Percentiles rank a stretch among this genome's conserved stretches.
Conservation (phyloP, 2,113 vertebrate species). For the Daubentonia madagascariensis region DNA sequence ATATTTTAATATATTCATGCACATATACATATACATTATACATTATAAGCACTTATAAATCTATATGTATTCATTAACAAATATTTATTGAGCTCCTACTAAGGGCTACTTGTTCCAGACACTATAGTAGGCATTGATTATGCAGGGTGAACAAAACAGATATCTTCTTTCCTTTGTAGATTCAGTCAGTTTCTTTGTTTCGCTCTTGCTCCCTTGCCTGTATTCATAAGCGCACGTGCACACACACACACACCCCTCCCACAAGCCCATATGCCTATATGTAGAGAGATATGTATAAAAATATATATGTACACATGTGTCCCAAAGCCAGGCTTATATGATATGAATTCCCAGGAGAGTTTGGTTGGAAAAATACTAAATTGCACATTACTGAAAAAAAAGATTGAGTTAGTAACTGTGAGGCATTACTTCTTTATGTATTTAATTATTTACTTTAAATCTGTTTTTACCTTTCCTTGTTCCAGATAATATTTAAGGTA, state of each 20-base stretch:
- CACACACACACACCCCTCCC: not conserved
- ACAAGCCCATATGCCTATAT: not conserved
- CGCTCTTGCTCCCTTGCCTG: not conserved
- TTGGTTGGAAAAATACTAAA: not conserved
- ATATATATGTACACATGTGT: not conserved
- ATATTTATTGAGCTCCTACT: not conserved
- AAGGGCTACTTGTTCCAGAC: not conserved
- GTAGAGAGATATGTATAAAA: not conserved
- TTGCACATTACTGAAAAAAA: not conserved
- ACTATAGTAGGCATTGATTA: not conserved
- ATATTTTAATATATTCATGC: conserved; percentile 20
- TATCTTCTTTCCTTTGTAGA: not conserved
- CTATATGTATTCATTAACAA: not conserved
- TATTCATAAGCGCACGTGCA: not conserved
- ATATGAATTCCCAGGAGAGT: not conserved
- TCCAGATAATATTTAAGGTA: not conserved
- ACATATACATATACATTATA: not conserved
- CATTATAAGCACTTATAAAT: not conserved
- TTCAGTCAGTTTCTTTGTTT: not conserved
- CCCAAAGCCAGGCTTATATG: not conserved
- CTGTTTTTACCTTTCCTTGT: not conserved
- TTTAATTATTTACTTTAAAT: conserved; percentile 30
- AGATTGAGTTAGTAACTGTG: not conserved
- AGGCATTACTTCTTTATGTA: not conserved
- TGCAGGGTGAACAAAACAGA: not conserved